Conservation (phyloP, 2,113 vertebrate species). For the Boulengeromyrus knoepffleri region DNA sequence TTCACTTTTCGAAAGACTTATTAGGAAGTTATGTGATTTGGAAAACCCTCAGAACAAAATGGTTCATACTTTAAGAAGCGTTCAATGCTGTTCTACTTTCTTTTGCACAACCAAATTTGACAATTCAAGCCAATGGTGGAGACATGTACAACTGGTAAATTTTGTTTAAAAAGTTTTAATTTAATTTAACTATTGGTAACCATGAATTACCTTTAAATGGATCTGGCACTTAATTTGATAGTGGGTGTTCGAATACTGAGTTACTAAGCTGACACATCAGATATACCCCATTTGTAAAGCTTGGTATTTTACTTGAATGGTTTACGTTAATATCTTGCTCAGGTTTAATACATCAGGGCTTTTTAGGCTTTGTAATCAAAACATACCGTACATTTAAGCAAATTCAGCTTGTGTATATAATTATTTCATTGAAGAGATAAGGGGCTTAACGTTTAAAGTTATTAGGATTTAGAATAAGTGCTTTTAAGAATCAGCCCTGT, state of each 20-base stretch:
- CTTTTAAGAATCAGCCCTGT: background rate
- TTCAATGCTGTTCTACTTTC: background rate
- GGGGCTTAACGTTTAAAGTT: background rate
- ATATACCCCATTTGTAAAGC: background rate
- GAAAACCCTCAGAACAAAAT: background rate
- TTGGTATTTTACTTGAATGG: background rate
- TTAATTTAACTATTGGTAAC: background rate
- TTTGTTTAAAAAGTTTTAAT: background rate
- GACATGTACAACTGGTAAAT: background rate
- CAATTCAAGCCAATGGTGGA: background rate
- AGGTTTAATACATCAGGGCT: background rate
- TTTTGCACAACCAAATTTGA: background rate
- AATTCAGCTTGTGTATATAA: background rate
- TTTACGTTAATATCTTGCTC: background rate
- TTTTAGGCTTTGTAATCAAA: background rate
- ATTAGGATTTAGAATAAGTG: background rate
- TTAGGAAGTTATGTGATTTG: background rate
- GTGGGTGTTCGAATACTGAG: background rate
- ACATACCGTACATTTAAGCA: background rate
- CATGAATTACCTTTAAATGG: background rate
- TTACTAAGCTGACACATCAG: background rate
- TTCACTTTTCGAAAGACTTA: background rate
- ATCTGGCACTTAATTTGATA: background rate
- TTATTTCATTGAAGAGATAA: background rate
- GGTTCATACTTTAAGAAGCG: background rate